A percentile compares a stretch with the other conserved stretches of the same genome.
Evolutionary conservation across 2,888 invertebrate species (phyloP).

Genomic region (Agonopterix heracliana): DNA sequence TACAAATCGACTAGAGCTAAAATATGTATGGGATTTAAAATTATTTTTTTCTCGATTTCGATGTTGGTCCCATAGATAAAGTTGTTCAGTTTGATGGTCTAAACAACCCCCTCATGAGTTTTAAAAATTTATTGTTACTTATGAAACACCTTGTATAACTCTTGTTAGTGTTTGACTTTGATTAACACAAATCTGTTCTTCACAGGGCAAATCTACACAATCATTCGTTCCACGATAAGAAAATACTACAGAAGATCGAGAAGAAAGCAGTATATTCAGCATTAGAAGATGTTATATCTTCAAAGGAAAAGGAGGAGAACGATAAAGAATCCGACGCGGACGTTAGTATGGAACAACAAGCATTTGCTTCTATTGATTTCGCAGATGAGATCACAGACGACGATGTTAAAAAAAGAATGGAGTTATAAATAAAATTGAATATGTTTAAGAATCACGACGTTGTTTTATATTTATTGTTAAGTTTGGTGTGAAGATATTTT

Average conservation of each 20-base stretch:
- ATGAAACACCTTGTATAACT: too few relatives aligned
- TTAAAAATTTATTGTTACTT: too few relatives aligned
- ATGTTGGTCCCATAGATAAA: too few relatives aligned
- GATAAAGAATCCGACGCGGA: conserved; percentile 12
- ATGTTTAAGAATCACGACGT: neutral
- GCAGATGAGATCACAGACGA: neutral
- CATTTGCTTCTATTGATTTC: neutral
- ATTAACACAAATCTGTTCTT: too few relatives aligned
- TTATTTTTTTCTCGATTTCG: too few relatives aligned
- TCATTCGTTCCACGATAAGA: conserved; percentile 67
- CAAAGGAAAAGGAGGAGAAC: conserved; percentile 26
- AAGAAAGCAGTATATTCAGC: conserved; percentile 60
- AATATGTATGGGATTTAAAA: too few relatives aligned
- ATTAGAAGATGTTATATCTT: conserved; percentile 40
- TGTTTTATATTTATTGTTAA: neutral
- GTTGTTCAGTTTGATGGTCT: too few relatives aligned
- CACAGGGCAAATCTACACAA: conserved; percentile 60
- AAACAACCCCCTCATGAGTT: too few relatives aligned
- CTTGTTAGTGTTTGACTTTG: too few relatives aligned
- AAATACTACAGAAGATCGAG: conserved; percentile 61
- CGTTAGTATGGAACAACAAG: conserved; percentile 18
- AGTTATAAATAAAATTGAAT: neutral
- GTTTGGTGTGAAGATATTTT: neutral
- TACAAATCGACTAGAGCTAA: too few relatives aligned
- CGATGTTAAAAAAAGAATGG: neutral